These are phyloP conservation scores for Plebejus melissa DNA, from an alignment of 2,888 invertebrate genomes.

Conservation along the genomic window DNA sequence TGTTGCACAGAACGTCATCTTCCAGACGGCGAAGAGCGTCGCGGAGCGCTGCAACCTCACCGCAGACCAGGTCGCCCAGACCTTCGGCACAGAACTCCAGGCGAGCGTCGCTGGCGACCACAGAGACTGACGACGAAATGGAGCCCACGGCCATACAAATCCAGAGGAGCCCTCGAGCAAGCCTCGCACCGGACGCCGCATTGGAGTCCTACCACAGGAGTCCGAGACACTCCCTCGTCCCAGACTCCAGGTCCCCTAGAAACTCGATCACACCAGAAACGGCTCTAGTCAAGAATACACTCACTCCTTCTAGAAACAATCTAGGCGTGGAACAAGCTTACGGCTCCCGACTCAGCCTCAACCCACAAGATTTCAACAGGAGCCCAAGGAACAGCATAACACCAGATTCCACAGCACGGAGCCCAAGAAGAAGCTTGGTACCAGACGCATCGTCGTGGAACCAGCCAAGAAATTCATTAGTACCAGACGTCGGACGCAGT, in stretches of 20 bases:
- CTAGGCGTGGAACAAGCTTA: slow-evolving; percentile 78
- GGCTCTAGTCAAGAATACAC: slow-evolving; percentile 74
- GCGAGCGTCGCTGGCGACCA: slow-evolving; percentile 80
- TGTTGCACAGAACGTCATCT: slow-evolving; percentile 83
- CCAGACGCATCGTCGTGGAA: slow-evolving; percentile 78
- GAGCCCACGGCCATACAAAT: slow-evolving; percentile 62
- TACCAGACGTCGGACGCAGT: slow-evolving; percentile 79
- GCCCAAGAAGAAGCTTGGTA: slow-evolving; percentile 80
- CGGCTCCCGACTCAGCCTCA: slow-evolving; percentile 77
- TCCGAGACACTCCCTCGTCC: slow-evolving; percentile 77
- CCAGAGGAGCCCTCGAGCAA: slow-evolving; percentile 76
- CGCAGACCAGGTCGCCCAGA: slow-evolving; percentile 76
- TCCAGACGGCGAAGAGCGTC: slow-evolving; percentile 83
- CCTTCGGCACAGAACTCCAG: slow-evolving; percentile 69
- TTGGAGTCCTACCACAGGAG: slow-evolving; percentile 76
- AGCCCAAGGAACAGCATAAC: slow-evolving; percentile 73
- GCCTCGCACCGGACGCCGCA: slow-evolving; percentile 78
- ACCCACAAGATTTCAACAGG: slow-evolving; percentile 77
- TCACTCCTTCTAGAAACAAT: slow-evolving; percentile 80
- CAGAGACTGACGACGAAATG: slow-evolving; percentile 80
- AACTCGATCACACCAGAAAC: slow-evolving; percentile 82
- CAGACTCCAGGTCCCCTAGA: slow-evolving; percentile 78
- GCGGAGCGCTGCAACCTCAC: slow-evolving; percentile 82
- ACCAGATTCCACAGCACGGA: slow-evolving; percentile 70
- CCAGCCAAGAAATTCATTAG: slow-evolving; percentile 79